Conservation (phyloP, 2,797 vertebrate species). For the Natrix natrix region DNA sequence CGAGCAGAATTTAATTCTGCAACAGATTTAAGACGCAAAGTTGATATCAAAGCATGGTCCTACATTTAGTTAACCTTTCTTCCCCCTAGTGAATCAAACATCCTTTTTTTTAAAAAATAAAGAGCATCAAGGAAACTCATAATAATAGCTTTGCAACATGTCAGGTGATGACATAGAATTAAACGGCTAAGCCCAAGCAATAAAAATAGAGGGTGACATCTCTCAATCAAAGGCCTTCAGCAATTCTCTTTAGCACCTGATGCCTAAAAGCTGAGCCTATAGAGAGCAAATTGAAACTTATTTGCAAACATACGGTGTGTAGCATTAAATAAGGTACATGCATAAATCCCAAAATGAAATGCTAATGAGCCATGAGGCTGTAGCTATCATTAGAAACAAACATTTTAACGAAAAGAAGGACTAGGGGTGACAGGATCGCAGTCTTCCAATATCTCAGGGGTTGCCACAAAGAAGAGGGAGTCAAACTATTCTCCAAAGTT, state of each 20-base stretch:
- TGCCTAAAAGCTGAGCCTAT: background rate
- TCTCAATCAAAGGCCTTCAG: background rate
- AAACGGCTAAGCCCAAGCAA: background rate
- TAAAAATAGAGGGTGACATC: background rate
- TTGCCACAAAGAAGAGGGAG: too few relatives aligned
- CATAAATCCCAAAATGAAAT: background rate
- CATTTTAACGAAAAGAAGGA: background rate
- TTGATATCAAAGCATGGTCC: background rate
- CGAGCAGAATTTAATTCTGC: background rate
- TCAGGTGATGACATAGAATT: background rate
- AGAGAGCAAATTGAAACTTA: background rate
- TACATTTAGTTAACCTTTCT: background rate
- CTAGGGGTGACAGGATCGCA: too few relatives aligned
- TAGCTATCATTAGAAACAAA: background rate
- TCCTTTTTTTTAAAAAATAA: background rate
- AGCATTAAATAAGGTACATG: background rate
- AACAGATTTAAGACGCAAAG: background rate
- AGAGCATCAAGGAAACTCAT: background rate
- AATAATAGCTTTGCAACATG: background rate
- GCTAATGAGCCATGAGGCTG: background rate
- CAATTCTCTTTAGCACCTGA: background rate
- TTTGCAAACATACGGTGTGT: background rate
- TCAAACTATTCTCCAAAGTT: too few relatives aligned
- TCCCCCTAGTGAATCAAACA: background rate
- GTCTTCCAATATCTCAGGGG: too few relatives aligned